Percentiles rank a stretch among this genome's conserved stretches.
Conservation (phyloP, 2,113 vertebrate genomes). For the Brachyistius frenatus region DNA sequence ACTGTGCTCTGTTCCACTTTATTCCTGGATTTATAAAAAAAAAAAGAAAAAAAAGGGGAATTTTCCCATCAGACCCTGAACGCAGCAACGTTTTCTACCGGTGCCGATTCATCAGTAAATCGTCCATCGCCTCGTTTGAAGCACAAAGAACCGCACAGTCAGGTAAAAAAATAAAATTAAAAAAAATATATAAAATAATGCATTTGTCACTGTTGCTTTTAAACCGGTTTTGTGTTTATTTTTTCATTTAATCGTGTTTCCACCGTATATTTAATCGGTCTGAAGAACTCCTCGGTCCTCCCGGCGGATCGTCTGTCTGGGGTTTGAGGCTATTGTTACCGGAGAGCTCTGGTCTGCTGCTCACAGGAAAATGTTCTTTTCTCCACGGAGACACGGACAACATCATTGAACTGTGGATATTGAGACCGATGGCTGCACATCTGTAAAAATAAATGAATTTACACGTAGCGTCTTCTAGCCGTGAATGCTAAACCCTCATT, state of each 20-base stretch:
- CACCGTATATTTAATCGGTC: not conserved
- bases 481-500: slow-evolving; percentile 47
- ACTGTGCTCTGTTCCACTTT: not conserved
- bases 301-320: slow-evolving; percentile 18
- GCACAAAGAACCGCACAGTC: not conserved
- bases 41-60: rapidly evolving
- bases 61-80: slow-evolving; percentile 50
- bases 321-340: slow-evolving; percentile 38
- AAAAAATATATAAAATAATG: not conserved
- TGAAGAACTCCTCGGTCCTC: slow-evolving; percentile 12
- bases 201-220: not conserved
- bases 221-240: rapidly evolving
- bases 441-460: not conserved
- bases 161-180: slow-evolving; percentile 23
- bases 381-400: not conserved
- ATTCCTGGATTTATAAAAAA: not conserved
- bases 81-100: slow-evolving; percentile 22
- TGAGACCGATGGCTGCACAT: not conserved
- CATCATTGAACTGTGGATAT: not conserved
- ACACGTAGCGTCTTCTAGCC: slow-evolving; percentile 33
- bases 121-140: slow-evolving; percentile 14
- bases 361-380: not conserved
- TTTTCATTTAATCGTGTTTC: no score
- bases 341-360: slow-evolving; percentile 18
- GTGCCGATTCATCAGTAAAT: slow-evolving; percentile 40